Base-by-base conservation (phyloP, 2,797 vertebrate genomes). In the Lophius americanus region DNA sequence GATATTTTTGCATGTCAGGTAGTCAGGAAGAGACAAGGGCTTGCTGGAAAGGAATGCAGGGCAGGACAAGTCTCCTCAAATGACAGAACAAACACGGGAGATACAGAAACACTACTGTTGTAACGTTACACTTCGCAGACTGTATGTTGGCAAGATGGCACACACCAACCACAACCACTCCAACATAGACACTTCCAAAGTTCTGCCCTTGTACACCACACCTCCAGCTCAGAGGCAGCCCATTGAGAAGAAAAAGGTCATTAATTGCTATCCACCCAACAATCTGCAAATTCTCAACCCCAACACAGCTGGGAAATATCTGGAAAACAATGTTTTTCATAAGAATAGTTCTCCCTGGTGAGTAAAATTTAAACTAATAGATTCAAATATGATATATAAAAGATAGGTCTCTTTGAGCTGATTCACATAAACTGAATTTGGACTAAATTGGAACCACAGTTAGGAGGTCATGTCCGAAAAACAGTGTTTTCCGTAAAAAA, bases 111-210 rank as follows among this genome's bases (percentile, higher is more conserved):
- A 84, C 85, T 61, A 81, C 88, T 92, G 91, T 92, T 85, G 71
- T 82, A 91, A 90, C 90, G 91, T 93, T 92, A 80, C 79, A 78
- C 54, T 91, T 92, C 90, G 92, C 88, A 82, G 79, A 76, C 73
- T 61, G 51, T 1, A 50, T 76, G 79, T 87, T 61, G 46, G 79
- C 81, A 74, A 73, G 84, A 85, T 88, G 84, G 86, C 81, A 82
- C 39, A 65, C 68, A 48, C 52, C 11, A 10, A 11, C 43, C 5
- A 5, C 43, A 44, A 44, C 11, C 5, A 9, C 54, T 43, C 10
- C 2, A 44, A 62, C 73, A 70, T 33, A 60, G 61, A 39, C 62
- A 61, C 73, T 67, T 68, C 51, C 66, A 59, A 55, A 48, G 14
- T 14, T 55, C 70, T 76, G 63, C 77, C 73, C 69, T 79, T 47